Base-by-base conservation (phyloP, 2,888 invertebrate species). In the Mythimna loreyi region DNA sequence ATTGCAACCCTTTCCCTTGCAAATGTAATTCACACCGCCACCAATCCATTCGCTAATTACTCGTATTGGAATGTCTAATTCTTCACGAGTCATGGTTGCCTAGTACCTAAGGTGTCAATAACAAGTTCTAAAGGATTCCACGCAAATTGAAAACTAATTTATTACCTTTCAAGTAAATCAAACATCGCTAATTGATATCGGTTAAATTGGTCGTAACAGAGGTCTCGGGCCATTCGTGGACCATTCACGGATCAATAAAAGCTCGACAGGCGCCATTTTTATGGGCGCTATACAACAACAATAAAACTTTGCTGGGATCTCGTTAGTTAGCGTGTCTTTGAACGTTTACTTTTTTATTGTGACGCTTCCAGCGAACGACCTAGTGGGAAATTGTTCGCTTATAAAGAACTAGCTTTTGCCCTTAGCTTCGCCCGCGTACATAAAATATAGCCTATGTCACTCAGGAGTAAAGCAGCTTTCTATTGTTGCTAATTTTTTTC, bases 131-230 rank as follows among this genome's bases (percentile, higher is more conserved):
- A 45, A 70, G 68, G 60, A 71, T 71, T 72, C 40, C 70, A 70
- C 30, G 83, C 83, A 83, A 84, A 87, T 86, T 82, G 85, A 86
- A 84, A 84, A 80, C 58, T 76, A 80, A 87, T 88, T 87, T 88
- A 87, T 73, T 67, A 63, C 79, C 78, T 68, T 75, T 80, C 84
- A 81, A 83, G 86, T 85, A 85, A 81, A 85, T 85, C 87, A 83
- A 82, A 72, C 79, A 78, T 77, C 67, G 70, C 87, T 91, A 91
- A 91, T 91, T 90, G 90, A 87, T 91, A 89, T 90, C 69, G 84
- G 84, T 86, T 87, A 90, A 89, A 91, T 90, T 90, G 90, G 86
- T 83, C 84, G 83, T 87, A 86, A 83, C 75, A 57, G 68, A 72
- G 68, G 66, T 85, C 81, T 77, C 68, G 68, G 72, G 58, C 80